These are phyloP conservation scores for Odontamblyopus lacepedii DNA, from an alignment of 2,797 vertebrate genomes.

Conservation along the genomic window DNA sequence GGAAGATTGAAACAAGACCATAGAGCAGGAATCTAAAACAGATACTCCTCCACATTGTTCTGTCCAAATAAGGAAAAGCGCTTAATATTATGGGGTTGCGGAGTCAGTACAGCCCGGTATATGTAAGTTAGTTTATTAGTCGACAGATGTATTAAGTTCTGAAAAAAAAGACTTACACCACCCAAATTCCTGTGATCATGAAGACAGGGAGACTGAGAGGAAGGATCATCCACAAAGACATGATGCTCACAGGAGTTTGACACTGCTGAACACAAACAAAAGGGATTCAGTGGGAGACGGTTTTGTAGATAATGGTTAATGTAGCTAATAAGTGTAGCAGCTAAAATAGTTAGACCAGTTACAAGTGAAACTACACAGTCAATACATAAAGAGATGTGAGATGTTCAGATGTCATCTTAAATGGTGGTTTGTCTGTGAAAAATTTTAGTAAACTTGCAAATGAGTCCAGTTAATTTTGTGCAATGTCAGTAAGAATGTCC, in stretches of 20 bases:
- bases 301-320: not conserved
- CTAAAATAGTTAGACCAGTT: too few relatives aligned
- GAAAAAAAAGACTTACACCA: slow-evolving; percentile 81
- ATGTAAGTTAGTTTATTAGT: not conserved
- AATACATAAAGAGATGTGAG: not conserved
- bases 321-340: too few relatives aligned
- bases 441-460: too few relatives aligned
- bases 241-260: slow-evolving; percentile 46
- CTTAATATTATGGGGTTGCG: slow-evolving; percentile 13
- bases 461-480: not conserved
- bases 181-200: slow-evolving; percentile 89
- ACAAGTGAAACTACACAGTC: not conserved
- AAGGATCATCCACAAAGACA: slow-evolving; percentile 86
- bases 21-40: slow-evolving; percentile 14
- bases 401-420: not conserved
- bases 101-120: not conserved
- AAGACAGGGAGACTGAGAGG: slow-evolving; percentile 84
- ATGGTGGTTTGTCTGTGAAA: not conserved
- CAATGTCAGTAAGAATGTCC: not conserved
- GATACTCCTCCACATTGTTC: not conserved
- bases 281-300: not conserved
- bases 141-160: not conserved
- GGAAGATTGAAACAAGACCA: not conserved
- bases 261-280: not conserved
- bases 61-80: slow-evolving; percentile 16